These are phyloP conservation scores for Notolabrus celidotus DNA, from an alignment of 2,797 vertebrate species.

Conservation along the genomic window DNA sequence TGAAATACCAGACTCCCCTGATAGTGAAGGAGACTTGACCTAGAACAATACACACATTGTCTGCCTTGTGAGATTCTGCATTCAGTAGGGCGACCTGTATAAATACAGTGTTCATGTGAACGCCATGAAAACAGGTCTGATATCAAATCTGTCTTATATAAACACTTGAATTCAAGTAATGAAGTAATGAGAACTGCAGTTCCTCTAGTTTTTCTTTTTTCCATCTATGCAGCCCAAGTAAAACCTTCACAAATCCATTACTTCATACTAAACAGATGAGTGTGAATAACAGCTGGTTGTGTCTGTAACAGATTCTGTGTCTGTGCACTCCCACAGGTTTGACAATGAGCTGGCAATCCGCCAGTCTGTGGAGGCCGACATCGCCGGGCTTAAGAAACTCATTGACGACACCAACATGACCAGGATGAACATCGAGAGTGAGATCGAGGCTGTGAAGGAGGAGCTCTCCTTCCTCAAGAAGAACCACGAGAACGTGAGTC, in stretches of 20 bases:
- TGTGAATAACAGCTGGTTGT: background rate
- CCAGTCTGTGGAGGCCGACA: constrained; percentile 92
- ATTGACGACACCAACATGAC: constrained; percentile 93
- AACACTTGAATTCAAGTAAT: background rate
- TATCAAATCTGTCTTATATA: background rate
- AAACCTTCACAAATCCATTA: background rate
- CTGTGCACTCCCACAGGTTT: constrained; percentile 77
- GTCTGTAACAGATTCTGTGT: background rate
- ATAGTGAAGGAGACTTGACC: background rate
- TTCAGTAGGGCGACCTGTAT: background rate
- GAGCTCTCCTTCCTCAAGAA: constrained; percentile 92
- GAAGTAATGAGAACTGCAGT: too few species aligned
- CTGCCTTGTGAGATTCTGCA: background rate
- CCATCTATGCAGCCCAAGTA: background rate
- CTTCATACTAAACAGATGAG: background rate
- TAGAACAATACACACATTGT: background rate
- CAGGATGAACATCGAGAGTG: constrained; percentile 91
- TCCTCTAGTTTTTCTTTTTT: background rate
- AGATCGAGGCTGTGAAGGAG: constrained; percentile 92
- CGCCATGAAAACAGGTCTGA: background rate
- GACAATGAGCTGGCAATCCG: constrained; percentile 92
- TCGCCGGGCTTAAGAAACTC: constrained; percentile 89
- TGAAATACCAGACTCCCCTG: background rate
- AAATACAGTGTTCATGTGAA: background rate
- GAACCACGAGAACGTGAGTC: constrained; percentile 88